phyloP scores from a whole-genome alignment of 2,888 invertebrate species.

The Ormyrus pomaceus region DNA sequence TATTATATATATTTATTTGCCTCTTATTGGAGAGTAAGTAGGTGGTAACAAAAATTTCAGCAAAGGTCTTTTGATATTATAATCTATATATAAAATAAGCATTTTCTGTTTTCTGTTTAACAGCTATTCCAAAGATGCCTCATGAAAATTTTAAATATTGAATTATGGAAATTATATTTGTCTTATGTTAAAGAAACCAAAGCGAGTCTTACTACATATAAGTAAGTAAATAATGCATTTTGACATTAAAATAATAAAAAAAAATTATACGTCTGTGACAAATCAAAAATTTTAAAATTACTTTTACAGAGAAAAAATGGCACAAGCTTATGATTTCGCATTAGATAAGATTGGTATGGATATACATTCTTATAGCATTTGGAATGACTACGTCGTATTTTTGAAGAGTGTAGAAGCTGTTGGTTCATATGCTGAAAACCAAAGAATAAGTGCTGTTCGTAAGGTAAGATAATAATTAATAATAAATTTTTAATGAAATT shows the following conservation, averaged over 20 bases:
- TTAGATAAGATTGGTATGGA: constrained; percentile 99
- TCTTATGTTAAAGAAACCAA: constrained; percentile 99
- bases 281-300: constrained; percentile 17
- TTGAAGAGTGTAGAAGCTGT: constrained; percentile 97
- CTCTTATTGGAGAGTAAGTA: constrained; percentile 56
- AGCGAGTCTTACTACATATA: constrained; percentile 92
- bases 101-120: constrained; percentile 70
- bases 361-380: constrained; percentile 96
- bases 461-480: constrained; percentile 79
- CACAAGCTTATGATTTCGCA: constrained; percentile 99
- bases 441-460: constrained; percentile 98
- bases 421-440: constrained; percentile 99
- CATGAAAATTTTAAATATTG: constrained; percentile 98
- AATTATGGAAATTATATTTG: constrained; percentile 98
- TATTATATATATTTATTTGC: constrained; percentile 44
- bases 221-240: constrained; percentile 80
- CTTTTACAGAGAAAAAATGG: constrained; percentile 94
- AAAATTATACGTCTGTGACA: constrained; percentile 9
- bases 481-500: no score
- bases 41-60: constrained; percentile 48
- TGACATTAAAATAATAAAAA: constrained; percentile 6
- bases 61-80: constrained; percentile 30
- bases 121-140: constrained; percentile 98
- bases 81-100: constrained; percentile 45
- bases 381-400: constrained; percentile 98